A percentile compares a stretch with the other conserved stretches of the same genome.
These are phyloP conservation scores for Percopsis transmontana DNA, from an alignment of 2,113 vertebrate species.

Conservation along the genomic window DNA sequence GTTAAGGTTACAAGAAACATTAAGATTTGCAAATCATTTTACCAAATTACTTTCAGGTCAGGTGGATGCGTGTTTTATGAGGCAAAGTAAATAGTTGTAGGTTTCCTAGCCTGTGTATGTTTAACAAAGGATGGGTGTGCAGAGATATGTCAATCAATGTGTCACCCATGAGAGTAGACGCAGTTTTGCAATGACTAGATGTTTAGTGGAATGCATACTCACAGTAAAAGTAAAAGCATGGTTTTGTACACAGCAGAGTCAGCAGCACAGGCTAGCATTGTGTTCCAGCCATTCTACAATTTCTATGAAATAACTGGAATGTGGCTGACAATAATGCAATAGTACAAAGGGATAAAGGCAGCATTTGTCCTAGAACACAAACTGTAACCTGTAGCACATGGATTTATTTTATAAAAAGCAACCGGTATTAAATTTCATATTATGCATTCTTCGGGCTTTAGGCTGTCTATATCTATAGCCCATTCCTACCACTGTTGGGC, in stretches of 20 bases:
- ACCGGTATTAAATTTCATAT: too few species aligned
- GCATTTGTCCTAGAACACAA: background rate
- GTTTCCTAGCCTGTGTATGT: conserved; percentile 24
- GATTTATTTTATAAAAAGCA: too few species aligned
- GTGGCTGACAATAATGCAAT: conserved; percentile 19
- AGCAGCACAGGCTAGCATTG: conserved; percentile 38
- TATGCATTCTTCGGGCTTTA: too few species aligned
- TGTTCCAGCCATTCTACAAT: conserved; percentile 39
- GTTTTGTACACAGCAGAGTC: conserved; percentile 27
- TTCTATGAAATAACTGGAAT: conserved; percentile 57
- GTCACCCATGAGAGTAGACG: conserved; percentile 14
- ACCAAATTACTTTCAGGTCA: too few species aligned
- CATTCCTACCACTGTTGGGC: too few species aligned
- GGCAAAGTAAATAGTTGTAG: background rate
- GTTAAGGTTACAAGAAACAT: too few species aligned
- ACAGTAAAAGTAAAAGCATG: background rate
- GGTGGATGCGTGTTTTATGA: background rate
- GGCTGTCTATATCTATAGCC: too few species aligned
- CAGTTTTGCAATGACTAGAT: background rate
- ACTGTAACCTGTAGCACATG: background rate
- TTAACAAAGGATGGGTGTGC: conserved; percentile 50
- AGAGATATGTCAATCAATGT: conserved; percentile 28
- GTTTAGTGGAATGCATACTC: background rate
- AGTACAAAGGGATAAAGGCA: background rate
- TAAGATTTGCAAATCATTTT: too few species aligned